Percentiles rank a stretch among this genome's conserved stretches.
These are phyloP conservation scores for Crotophaga sulcirostris DNA, from an alignment of 2,113 vertebrate genomes.

Conservation along the genomic window DNA sequence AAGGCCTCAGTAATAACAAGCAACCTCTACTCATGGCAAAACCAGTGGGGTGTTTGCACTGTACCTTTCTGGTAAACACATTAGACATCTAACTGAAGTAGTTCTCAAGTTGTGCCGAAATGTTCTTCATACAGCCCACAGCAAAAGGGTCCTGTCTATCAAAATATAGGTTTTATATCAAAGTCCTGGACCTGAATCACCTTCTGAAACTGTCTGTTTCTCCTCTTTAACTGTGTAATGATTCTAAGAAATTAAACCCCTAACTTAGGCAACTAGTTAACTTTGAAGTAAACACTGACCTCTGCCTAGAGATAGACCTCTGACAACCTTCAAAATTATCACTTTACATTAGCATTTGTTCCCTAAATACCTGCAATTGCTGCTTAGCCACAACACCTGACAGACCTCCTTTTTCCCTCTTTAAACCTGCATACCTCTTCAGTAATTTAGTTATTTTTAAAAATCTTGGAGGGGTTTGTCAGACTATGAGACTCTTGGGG, in stretches of 20 bases:
- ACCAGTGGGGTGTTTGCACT: not conserved
- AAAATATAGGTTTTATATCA: not conserved
- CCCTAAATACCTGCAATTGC: not conserved
- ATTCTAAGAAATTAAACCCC: not conserved
- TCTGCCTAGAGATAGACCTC: not conserved
- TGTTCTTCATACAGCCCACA: not conserved
- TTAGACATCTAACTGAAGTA: not conserved
- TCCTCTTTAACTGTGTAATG: not conserved
- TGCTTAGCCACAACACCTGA: not conserved
- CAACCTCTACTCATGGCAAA: not conserved
- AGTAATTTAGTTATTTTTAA: not conserved
- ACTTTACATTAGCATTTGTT: not conserved
- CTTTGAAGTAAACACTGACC: not conserved
- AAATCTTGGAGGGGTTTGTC: not conserved
- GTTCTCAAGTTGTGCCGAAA: not conserved
- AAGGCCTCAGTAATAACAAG: not conserved
- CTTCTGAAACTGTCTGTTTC: not conserved
- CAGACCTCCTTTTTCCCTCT: not conserved
- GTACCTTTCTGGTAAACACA: not conserved
- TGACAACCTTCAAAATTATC: not conserved
- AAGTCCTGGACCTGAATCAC: not conserved
- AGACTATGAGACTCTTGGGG: not conserved
- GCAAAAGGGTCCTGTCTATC: not conserved
- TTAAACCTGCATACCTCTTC: not conserved
- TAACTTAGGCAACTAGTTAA: accelerated